A percentile compares a stretch with the other conserved stretches of the same genome.
These are phyloP conservation scores for Aromia moschata DNA, from an alignment of 2,888 invertebrate genomes.

Conservation along the genomic window DNA sequence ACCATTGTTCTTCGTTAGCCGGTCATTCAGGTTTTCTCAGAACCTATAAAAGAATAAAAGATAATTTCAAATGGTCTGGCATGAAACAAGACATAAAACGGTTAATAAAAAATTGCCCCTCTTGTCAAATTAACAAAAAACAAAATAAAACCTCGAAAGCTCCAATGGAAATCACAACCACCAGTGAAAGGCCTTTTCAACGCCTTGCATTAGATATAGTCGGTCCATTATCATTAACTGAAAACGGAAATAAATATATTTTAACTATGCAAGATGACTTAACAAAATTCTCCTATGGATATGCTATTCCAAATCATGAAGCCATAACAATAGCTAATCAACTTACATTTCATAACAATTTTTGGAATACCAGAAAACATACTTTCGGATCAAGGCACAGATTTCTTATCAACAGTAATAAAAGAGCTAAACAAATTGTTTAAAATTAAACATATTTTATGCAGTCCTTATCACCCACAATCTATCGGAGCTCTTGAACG, in stretches of 20 bases:
- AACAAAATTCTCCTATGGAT: no score
- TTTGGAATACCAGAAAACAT: conserved; percentile 56
- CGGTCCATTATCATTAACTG: conserved; percentile 47
- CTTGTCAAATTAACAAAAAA: conserved; percentile 47
- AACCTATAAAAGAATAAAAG: conserved; percentile 35
- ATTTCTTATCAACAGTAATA: conserved; percentile 54
- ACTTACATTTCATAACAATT: conserved; percentile 49
- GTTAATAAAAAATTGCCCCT: conserved; percentile 31
- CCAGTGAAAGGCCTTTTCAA: conserved; percentile 48
- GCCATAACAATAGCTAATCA: conserved; percentile 50
- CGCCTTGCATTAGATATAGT: conserved; percentile 49
- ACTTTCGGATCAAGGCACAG: conserved; percentile 57
- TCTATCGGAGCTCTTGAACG: conserved; percentile 26
- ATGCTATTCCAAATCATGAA: no score
- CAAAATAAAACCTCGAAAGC: conserved; percentile 33
- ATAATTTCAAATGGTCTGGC: conserved; percentile 37
- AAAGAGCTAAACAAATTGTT: conserved; percentile 51
- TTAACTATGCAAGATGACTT: no score
- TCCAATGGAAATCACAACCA: conserved; percentile 55
- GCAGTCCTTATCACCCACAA: conserved; percentile 53
- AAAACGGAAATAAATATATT: no score
- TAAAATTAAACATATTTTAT: conserved; percentile 49
- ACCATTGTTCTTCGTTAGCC: neutral
- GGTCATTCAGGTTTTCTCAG: neutral
- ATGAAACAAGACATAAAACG: conserved; percentile 39